These are phyloP conservation scores for Archivesica marissinica DNA, from an alignment of 1,140 invertebrate genomes.

Conservation along the genomic window DNA sequence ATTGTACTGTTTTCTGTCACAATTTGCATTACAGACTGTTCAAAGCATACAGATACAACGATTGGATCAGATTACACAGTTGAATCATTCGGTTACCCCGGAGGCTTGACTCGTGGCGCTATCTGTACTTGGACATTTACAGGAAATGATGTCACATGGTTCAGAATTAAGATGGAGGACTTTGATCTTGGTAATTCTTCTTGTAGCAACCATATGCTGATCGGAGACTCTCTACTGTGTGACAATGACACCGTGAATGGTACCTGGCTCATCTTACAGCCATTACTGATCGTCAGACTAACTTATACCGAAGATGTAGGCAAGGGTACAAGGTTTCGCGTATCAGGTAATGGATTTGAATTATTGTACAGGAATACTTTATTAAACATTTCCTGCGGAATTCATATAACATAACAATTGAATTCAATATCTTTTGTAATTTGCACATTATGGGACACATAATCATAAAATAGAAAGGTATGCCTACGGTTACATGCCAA, in stretches of 20 bases:
- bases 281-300: background rate
- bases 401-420: too few relatives aligned
- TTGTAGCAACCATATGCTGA: background rate
- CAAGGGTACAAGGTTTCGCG: background rate
- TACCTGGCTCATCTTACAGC: background rate
- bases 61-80: background rate
- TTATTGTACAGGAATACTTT: too few relatives aligned
- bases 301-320: background rate
- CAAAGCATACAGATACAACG: background rate
- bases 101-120: slow-evolving; percentile 4
- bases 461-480: too few relatives aligned
- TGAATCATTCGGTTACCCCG: slow-evolving; percentile 18
- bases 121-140: slow-evolving; percentile 23
- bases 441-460: too few relatives aligned
- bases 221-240: background rate
- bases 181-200: background rate
- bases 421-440: too few relatives aligned
- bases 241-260: background rate
- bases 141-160: slow-evolving; percentile 25
- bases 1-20: background rate
- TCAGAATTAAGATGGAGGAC: background rate
- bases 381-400: too few relatives aligned
- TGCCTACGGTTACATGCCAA: too few relatives aligned
- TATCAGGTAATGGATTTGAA: background rate
- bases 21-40: slow-evolving; percentile 31